Percentiles rank a stretch among this genome's conserved stretches.
Evolutionary conservation across 1,140 invertebrate genomes (phyloP).

Genomic region (Bombyx mori): DNA sequence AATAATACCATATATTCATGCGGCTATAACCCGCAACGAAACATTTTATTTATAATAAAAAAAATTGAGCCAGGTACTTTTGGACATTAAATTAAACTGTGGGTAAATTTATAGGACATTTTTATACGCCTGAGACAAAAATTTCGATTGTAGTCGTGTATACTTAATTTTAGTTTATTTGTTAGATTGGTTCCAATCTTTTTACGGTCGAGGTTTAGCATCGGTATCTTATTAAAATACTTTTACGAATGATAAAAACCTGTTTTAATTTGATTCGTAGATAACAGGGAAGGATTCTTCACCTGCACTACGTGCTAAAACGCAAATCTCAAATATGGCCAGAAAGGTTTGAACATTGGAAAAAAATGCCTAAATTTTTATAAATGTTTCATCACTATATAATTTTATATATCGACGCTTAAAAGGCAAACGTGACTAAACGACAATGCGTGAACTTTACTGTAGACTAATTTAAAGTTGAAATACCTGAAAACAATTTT

Average conservation of each 20-base stretch:
- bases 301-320: too few species aligned
- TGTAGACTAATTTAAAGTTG: too few species aligned
- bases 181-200: slow-evolving; percentile 57
- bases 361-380: too few species aligned
- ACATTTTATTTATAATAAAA: slow-evolving; percentile 63
- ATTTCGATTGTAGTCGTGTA: slow-evolving; percentile 68
- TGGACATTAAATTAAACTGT: slow-evolving; percentile 70
- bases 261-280: slow-evolving; percentile 15
- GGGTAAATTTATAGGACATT: slow-evolving; percentile 70
- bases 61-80: slow-evolving; percentile 64
- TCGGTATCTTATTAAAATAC: slow-evolving; percentile 63
- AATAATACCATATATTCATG: slow-evolving; percentile 60
- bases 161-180: slow-evolving; percentile 71
- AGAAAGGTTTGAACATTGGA: too few species aligned
- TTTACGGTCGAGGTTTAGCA: slow-evolving; percentile 59
- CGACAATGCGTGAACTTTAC: too few species aligned
- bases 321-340: too few species aligned
- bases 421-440: too few species aligned
- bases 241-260: slow-evolving; percentile 60
- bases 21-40: slow-evolving; percentile 59
- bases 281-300: neutral
- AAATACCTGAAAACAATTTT: too few species aligned
- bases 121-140: slow-evolving; percentile 70
- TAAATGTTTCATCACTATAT: too few species aligned
- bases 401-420: too few species aligned